Conservation (phyloP, 2,888 invertebrate species). For the Pristionchus maxplancki region DNA sequence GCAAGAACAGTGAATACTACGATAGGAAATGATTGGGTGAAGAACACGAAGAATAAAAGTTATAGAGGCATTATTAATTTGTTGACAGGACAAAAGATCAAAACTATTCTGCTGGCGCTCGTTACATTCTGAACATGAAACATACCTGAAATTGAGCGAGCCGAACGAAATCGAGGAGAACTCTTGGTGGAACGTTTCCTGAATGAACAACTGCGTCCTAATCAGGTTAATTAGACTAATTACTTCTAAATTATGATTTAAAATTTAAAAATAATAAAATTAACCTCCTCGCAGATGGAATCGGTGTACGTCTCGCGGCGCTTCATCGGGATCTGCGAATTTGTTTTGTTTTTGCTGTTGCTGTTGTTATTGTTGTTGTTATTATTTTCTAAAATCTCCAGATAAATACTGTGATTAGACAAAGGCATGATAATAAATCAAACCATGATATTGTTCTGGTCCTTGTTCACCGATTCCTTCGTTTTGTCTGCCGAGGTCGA, state of each 20-base stretch:
- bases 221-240: background rate
- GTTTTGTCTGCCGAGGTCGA: background rate
- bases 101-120: too few species aligned
- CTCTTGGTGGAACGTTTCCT: constrained; percentile 8
- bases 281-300: background rate
- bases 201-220: background rate
- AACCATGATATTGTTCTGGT: background rate
- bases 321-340: background rate
- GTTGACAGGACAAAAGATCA: too few species aligned
- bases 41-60: too few species aligned
- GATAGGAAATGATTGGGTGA: too few species aligned
- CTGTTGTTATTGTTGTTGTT: too few species aligned
- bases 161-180: constrained; percentile 6
- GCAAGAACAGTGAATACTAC: too few species aligned
- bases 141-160: background rate
- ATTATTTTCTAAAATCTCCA: background rate
- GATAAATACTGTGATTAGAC: background rate
- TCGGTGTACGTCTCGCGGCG: background rate
- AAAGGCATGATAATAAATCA: background rate
- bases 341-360: too few species aligned
- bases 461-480: background rate
- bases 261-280: background rate
- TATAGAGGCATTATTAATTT: too few species aligned
- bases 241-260: background rate
- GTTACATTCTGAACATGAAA: background rate